phyloP scores from a whole-genome alignment of 1,140 invertebrate genomes.

The Cotesia vestalis region DNA sequence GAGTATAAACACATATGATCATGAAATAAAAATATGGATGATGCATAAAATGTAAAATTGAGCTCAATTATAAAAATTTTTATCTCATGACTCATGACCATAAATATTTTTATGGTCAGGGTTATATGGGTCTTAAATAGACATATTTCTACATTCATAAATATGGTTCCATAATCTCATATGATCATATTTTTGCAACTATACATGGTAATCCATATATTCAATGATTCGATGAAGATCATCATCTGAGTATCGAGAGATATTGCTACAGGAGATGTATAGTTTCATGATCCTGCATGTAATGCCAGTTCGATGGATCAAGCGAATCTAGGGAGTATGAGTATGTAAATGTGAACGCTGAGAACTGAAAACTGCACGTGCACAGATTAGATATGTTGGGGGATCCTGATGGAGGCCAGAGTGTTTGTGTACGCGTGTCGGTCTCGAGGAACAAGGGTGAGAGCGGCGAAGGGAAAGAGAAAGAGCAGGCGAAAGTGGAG shows the following conservation, averaged over 20 bases:
- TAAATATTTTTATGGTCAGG: no score
- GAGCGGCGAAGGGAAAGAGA: constrained; percentile 2
- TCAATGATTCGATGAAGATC: background rate
- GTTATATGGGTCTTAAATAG: no score
- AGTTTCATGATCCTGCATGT: background rate
- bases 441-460: background rate
- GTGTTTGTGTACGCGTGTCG: constrained; percentile 6
- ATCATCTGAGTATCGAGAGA: no score
- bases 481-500: background rate
- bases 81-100: no score
- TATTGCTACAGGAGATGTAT: background rate
- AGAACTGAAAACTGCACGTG: background rate
- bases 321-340: background rate
- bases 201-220: no score
- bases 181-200: no score
- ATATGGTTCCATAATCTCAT: no score
- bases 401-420: background rate
- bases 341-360: background rate
- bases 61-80: no score
- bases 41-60: no score
- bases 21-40: no score
- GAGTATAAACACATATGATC: no score
- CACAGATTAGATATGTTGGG: background rate
- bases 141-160: no score
- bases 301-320: constrained; percentile 6